Base-by-base conservation (phyloP, 2,797 vertebrate species). In the Sebastolobus alascanus region DNA sequence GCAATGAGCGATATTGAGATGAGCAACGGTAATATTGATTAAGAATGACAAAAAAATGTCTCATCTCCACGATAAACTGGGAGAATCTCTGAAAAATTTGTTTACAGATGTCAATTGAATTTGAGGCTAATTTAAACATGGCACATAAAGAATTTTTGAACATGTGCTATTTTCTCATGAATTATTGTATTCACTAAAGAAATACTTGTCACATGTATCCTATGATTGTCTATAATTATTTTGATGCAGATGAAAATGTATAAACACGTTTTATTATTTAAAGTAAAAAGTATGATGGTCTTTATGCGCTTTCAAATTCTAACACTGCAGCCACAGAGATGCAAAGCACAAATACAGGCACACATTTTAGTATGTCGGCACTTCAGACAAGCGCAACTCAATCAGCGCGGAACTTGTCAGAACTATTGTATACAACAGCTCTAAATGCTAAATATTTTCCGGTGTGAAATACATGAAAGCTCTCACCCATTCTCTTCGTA, bases 401-500 rank as follows among this genome's bases (percentile, higher is more conserved):
- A 3, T 66, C n/a, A 25, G 0, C 8, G 22, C 14, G 29, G 27
- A 9, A 25, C 25, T 29, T 25, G 25, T 63, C 33, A 63, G 37
- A 55, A 55, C 31, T 37, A 38, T 6, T 11, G 31, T 61, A 16
- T 60, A 33, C 31, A 20, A 29, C 11, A 55, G 59, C 33, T 11
- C n/a, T 11, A 5, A 58, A 35, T 25, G 38, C 38, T 35, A 18
- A 59, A 55, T 54, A 5, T 25, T 29, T 46, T 20, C 6, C 6
- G 4, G 0, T 38, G 7, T 25, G 13, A 8, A 63, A 55, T 2
- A 8, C 14, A 20, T 11, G 18, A 50, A 8, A 60, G 50, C 14
- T 38, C 92, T 61, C 82, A 97, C 97, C 96, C 93, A 96, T 96
- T 77, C 1, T 71, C 43, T 77, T 83, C 0, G 92, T 73, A 3